These are phyloP conservation scores for Lycia hirtaria DNA, from an alignment of 2,888 invertebrate genomes.

Conservation along the genomic window DNA sequence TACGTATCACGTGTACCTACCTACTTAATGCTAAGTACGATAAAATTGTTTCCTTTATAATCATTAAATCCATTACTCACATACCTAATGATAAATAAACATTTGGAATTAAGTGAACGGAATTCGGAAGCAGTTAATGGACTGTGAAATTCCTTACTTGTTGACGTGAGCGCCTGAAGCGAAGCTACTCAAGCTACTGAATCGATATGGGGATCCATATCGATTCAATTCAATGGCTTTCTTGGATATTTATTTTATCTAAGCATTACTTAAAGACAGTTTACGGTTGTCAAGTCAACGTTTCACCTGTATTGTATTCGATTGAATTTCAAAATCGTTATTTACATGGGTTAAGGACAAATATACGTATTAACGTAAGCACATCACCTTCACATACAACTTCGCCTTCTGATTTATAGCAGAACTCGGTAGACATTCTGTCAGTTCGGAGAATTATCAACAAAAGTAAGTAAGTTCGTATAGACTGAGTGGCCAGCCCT, in stretches of 20 bases:
- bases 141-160: conserved; percentile 30
- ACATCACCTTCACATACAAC: too few relatives aligned
- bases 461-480: too few relatives aligned
- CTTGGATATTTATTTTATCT: neutral
- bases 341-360: too few relatives aligned
- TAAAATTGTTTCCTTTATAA: conserved; percentile 28
- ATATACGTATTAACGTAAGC: too few relatives aligned
- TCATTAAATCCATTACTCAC: conserved; percentile 29
- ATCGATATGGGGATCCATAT: too few relatives aligned
- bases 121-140: conserved; percentile 36
- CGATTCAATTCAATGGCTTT: conserved; percentile 7
- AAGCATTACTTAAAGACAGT: too few relatives aligned
- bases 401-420: too few relatives aligned
- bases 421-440: too few relatives aligned
- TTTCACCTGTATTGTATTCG: too few relatives aligned
- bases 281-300: neutral
- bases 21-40: neutral
- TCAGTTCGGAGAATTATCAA: too few relatives aligned
- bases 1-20: conserved; percentile 6
- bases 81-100: conserved; percentile 29
- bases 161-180: conserved; percentile 15
- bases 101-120: conserved; percentile 27
- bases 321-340: too few relatives aligned
- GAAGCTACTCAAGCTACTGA: conserved; percentile 11
- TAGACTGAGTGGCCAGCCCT: too few relatives aligned